Evolutionary conservation across 37 sponge, comb jelly and placozoan species (phyloP), one percentile per base, ranked within the genome.

Genomic region (Aplysina aerophoba): DNA sequence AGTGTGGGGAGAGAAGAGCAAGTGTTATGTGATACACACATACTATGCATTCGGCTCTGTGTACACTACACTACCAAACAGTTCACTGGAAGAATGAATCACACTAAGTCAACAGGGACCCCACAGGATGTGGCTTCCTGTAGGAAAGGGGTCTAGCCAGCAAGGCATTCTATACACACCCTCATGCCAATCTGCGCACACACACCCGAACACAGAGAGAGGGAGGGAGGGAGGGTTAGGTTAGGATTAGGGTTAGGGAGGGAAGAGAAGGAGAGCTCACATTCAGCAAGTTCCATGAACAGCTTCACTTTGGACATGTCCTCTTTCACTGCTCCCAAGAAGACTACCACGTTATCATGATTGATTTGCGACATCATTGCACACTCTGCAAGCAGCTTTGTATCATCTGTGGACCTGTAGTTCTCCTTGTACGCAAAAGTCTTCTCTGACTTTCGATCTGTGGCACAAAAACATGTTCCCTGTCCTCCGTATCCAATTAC

Each of bases 231-330:
- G n/a, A n/a, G n/a, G n/a, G n/a, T n/a, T n/a, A n/a, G n/a, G n/a
- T n/a, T n/a, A n/a, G n/a, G n/a, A n/a, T n/a, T n/a, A n/a, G n/a
- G n/a, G n/a, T n/a, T n/a, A n/a, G n/a, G n/a, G n/a, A n/a, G n/a
- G n/a, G n/a, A n/a, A n/a, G n/a, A n/a, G n/a, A n/a, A n/a, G n/a
- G n/a, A n/a, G n/a, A n/a, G n/a, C n/a, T n/a, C n/a, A n/a, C n/a
- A n/a, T 75, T 75, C 78, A 75, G 78, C 78, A 19, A 75, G 25
- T 11, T 75, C 78, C 78, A 75, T 75, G 54, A 75, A 75, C 24
- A 75, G 44, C 24, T 41, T 38, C 4, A 75, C 54, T 69, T 27
- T 69, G 0, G 44, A 24, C 31, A 15, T 24, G 12, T 24, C 25
- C 21, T 75, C 78, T 1, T 11, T 41, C 22, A 75, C 78, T 0